Evolutionary conservation across 2,888 invertebrate genomes (phyloP).

Genomic region (Parthenolecanium corni): DNA sequence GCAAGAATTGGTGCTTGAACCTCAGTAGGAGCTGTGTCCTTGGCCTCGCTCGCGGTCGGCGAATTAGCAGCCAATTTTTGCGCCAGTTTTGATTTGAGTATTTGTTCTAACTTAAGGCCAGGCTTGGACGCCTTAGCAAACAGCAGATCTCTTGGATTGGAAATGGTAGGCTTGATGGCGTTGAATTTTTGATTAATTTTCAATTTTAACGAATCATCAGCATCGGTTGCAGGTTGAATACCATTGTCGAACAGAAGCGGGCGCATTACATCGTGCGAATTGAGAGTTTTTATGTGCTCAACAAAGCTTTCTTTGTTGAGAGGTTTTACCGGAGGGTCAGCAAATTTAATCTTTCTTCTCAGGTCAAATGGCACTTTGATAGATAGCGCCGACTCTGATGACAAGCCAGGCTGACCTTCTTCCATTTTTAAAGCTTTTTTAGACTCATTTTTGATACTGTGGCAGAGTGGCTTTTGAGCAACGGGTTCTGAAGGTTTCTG

Average conservation of each 20-base stretch:
- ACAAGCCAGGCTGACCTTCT: too few relatives aligned
- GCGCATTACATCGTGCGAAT: conserved; percentile 9
- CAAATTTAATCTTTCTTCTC: neutral
- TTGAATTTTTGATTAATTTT: conserved; percentile 23
- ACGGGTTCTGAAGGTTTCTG: too few relatives aligned
- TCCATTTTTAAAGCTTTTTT: too few relatives aligned
- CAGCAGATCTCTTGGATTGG: neutral
- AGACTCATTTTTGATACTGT: too few relatives aligned
- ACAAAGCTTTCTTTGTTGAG: conserved; percentile 28
- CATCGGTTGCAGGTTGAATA: neutral
- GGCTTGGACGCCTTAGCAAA: conserved; percentile 5
- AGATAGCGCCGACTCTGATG: neutral
- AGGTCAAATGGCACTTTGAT: neutral
- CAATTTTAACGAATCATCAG: conserved; percentile 1
- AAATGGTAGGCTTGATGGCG: conserved; percentile 9
- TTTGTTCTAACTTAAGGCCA: conserved; percentile 33
- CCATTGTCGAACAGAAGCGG: neutral
- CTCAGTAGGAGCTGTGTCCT: neutral
- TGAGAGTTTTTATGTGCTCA: conserved; percentile 12
- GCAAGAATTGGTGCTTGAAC: neutral
- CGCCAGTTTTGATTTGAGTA: conserved; percentile 32
- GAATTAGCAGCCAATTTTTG: conserved; percentile 11
- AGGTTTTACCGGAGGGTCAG: neutral
- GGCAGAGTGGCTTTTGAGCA: too few relatives aligned
- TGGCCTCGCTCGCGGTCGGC: neutral